Evolutionary conservation across 2,113 vertebrate species (phyloP), one percentile per base, ranked within the genome.

Genomic region (Harpagus bidentatus): DNA sequence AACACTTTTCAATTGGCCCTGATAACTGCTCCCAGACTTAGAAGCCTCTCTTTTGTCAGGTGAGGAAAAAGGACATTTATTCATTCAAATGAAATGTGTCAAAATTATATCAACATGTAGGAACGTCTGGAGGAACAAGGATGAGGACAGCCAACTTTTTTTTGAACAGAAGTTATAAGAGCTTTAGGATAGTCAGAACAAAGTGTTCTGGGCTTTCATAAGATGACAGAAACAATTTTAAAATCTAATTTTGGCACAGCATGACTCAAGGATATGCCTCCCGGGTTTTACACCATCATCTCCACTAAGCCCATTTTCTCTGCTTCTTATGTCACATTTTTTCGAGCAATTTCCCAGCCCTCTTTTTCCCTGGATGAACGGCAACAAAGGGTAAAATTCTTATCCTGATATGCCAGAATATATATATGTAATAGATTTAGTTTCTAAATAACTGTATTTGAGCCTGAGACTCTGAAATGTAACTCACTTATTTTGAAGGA

Each of bases 241-340:
- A 85, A 92, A 95, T 93, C 85, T 94, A 82, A 88, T 94, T 96
- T 94, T 95, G 85, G 53, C 82, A 90, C 63, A 90, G 79, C 67
- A 71, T 92, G 88, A 94, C 71, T 95, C 90, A 74, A 32, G 58
- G 85, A 83, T 78, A 74, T 72, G 83, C 61, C 80, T 93, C 55
- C 55, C 0, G 1, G 76, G 77, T 93, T 95, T 91, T 88, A 96
- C 72, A 73, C 82, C 63, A 26, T 52, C 82, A 74, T 88, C 72
- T 95, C n/a, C 55, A 47, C 67, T 92, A 95, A 97, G 40, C 65
- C 61, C 50, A 74, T 96, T 97, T 95, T 92, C 88, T 95, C 72
- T 91, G 92, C 92, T 93, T 83, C 90, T 94, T 88, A 84, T 86
- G 52, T 78, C 56, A 65, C 34, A 48, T 32, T 85, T 96, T 90